Base-by-base conservation (phyloP, 2,797 vertebrate species). In the Chloroceryle amazona region DNA sequence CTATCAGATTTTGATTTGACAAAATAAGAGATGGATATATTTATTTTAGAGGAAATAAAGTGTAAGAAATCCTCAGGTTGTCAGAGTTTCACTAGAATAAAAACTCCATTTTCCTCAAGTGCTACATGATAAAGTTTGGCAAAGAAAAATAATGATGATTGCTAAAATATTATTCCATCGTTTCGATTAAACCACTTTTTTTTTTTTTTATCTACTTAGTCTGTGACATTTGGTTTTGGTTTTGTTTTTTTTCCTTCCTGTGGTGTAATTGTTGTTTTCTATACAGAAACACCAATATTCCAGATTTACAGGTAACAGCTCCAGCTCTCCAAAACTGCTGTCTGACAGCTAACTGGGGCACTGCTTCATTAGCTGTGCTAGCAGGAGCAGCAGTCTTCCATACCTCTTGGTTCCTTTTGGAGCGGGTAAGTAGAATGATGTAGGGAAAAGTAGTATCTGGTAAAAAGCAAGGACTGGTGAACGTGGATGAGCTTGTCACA, bases 211-310 rank as follows among this genome's bases (percentile, higher is more conserved):
- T 26, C 76, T 47, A 17, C 55, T 49, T 73, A 51, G 67, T 65
- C 46, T 78, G 49, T 11, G 47, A 22, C 41, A 41, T 15, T 41
- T 41, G 41, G 13, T 47, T 47, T 47, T 23, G 46, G 46, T n/a
- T n/a, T n/a, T n/a, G 46, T 6, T 51, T 51, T 89, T 90, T 89
- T 31, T 51, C 47, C 47, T 92, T 87, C 61, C 71, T 78, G 52
- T 70, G 60, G 51, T 63, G 65, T 82, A 82, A 87, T 28, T 94
- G 71, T 84, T 92, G 54, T 35, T 78, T 95, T 92, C 89, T 81
- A 28, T 92, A 70, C 29, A 65, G 92, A 62, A 93, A 72, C 47
- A 76, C 33, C 78, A 60, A 58, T 72, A 58, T 51, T 84, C 70
- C 31, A 72, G 87, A 41, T 57, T 71, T 81, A 81, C 41, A 81